phyloP scores from a whole-genome alignment of 2,888 invertebrate species.

The Eupsilia transversa region DNA sequence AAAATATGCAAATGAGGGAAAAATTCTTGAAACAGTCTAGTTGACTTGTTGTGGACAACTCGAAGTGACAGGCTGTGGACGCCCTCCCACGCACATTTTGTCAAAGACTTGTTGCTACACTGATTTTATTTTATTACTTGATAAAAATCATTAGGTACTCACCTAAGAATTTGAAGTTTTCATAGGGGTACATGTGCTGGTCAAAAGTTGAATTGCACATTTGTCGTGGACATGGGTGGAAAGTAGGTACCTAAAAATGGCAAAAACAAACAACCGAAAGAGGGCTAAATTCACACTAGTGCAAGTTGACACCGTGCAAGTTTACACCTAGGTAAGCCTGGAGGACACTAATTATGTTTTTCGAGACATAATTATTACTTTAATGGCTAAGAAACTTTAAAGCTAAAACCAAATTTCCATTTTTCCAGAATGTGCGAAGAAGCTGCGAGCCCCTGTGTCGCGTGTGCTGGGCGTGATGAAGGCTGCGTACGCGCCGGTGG shows the following conservation, averaged over 20 bases:
- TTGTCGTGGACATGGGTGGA: not conserved
- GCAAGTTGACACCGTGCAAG: not conserved
- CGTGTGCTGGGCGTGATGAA: slow-evolving; percentile 75
- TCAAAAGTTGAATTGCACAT: not conserved
- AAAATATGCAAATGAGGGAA: slow-evolving; percentile 80
- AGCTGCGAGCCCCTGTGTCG: slow-evolving; percentile 79
- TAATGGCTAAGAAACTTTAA: no score
- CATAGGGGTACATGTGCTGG: not conserved
- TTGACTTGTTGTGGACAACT: slow-evolving; percentile 70
- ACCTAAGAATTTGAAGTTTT: not conserved
- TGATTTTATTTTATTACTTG: slow-evolving; percentile 17
- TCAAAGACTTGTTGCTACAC: slow-evolving; percentile 32
- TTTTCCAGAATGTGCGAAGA: slow-evolving; percentile 84
- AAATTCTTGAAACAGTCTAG: slow-evolving; percentile 72
- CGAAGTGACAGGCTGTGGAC: slow-evolving; percentile 77
- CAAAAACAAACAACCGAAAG: not conserved
- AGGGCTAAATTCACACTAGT: not conserved
- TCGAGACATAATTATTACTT: no score
- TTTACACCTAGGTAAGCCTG: not conserved
- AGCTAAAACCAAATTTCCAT: not conserved
- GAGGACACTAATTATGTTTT: not conserved
- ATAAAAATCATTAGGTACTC: not conserved
- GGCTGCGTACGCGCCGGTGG: slow-evolving; percentile 91
- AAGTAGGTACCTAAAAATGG: not conserved
- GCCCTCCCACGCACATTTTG: slow-evolving; percentile 51